Conservation (phyloP, 2,888 invertebrate species). For the Flexamia atlantica region DNA sequence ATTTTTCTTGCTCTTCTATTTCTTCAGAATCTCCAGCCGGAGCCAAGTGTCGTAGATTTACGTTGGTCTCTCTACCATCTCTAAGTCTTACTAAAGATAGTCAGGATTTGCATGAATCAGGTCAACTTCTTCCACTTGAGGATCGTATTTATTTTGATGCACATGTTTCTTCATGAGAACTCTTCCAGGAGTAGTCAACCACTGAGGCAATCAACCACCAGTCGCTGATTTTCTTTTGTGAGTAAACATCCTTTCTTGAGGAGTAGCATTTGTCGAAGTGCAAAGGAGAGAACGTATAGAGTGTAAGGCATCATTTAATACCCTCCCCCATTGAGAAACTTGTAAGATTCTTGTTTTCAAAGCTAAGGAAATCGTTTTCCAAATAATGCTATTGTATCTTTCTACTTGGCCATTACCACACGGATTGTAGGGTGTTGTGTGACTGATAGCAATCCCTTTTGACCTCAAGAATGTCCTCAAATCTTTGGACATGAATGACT, state of each 20-base stretch:
- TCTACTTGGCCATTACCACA: slow-evolving; percentile 34
- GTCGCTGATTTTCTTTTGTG: neutral
- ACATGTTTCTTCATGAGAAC: neutral
- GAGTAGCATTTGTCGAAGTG: neutral
- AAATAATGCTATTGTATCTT: slow-evolving; percentile 28
- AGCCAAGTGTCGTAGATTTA: neutral
- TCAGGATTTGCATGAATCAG: neutral
- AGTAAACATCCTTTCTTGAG: neutral
- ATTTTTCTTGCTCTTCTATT: no score
- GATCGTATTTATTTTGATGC: neutral
- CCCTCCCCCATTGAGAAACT: neutral
- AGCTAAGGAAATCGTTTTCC: neutral
- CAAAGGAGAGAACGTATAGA: neutral
- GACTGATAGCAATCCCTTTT: neutral
- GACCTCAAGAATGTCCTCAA: neutral
- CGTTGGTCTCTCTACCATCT: neutral
- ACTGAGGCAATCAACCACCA: neutral
- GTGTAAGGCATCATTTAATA: neutral
- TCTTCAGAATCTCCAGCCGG: no score
- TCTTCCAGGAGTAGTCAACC: neutral
- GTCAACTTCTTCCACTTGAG: neutral
- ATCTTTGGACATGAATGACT: slow-evolving; percentile 19
- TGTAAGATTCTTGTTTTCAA: neutral
- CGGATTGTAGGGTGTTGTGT: slow-evolving; percentile 25
- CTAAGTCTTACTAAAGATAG: neutral